Conservation (phyloP, 2,113 vertebrate genomes). For the Petaurus breviceps region DNA sequence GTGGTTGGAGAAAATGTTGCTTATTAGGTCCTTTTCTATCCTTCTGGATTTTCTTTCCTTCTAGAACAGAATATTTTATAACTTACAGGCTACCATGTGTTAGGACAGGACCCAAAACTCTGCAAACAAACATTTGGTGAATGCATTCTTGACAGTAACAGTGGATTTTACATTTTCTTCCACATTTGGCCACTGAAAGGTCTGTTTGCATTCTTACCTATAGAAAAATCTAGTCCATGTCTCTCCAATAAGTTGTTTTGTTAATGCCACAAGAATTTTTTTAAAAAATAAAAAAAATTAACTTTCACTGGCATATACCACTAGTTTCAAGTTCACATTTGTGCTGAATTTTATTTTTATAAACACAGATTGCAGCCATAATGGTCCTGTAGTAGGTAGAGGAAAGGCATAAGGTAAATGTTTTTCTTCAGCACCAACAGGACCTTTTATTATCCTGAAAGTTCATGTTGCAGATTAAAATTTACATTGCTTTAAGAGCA, state of each 20-base stretch:
- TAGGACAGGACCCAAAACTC: conserved; percentile 69
- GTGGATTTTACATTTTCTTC: conserved; percentile 61
- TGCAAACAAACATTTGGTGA: conserved; percentile 62
- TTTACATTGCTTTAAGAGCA: conserved; percentile 67
- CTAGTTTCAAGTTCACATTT: conserved; percentile 42
- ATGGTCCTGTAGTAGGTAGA: conserved; percentile 68
- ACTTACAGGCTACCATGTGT: conserved; percentile 62
- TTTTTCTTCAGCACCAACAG: conserved; percentile 43
- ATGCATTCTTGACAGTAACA: conserved; percentile 71
- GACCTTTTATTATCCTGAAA: conserved; percentile 41
- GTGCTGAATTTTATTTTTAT: neutral
- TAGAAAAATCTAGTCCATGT: conserved; percentile 50
- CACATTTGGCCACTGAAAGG: conserved; percentile 64
- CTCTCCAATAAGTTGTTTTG: conserved; percentile 40
- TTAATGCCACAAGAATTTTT: conserved; percentile 55
- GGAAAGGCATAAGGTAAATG: conserved; percentile 55
- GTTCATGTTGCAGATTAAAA: neutral
- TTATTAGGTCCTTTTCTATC: conserved; percentile 42
- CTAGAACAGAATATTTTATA: conserved; percentile 67
- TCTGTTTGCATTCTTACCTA: conserved; percentile 68
- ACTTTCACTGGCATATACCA: conserved; percentile 49
- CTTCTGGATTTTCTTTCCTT: conserved; percentile 50
- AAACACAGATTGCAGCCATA: conserved; percentile 58
- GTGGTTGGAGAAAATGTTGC: conserved; percentile 61
- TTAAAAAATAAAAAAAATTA: conserved; percentile 31